Conservation (phyloP, 2,888 invertebrate genomes). For the Papilio gigon region DNA sequence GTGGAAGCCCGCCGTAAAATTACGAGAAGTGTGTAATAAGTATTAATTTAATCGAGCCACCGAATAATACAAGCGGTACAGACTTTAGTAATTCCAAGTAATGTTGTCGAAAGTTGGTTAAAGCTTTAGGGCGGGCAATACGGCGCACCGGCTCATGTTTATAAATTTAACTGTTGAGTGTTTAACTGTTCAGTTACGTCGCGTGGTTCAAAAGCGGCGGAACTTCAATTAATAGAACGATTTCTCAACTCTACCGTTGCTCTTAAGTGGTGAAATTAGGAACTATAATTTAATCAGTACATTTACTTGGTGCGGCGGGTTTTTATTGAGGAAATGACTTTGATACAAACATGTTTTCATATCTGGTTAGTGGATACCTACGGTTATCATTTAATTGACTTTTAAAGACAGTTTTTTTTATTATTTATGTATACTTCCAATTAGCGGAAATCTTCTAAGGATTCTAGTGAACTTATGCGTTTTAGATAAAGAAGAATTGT, state of each 20-base stretch:
- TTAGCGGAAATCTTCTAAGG: no score
- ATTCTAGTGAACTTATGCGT: no score
- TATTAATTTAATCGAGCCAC: not conserved
- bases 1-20: not conserved
- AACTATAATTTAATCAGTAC: not conserved
- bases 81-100: conserved; percentile 4
- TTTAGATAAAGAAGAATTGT: no score
- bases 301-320: not conserved
- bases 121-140: conserved; percentile 6
- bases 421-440: no score
- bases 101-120: not conserved
- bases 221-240: conserved; percentile 2
- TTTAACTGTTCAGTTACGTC: not conserved
- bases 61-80: not conserved
- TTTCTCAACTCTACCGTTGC: not conserved
- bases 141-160: conserved; percentile 14
- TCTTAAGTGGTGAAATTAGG: not conserved
- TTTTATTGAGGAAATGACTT: no score
- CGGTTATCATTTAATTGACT: no score
- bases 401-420: no score
- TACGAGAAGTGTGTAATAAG: not conserved
- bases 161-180: conserved; percentile 7
- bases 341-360: no score
- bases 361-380: no score
- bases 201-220: not conserved